Evolutionary conservation across 1,140 invertebrate species (phyloP).

Genomic region (Chymomyza costata): DNA sequence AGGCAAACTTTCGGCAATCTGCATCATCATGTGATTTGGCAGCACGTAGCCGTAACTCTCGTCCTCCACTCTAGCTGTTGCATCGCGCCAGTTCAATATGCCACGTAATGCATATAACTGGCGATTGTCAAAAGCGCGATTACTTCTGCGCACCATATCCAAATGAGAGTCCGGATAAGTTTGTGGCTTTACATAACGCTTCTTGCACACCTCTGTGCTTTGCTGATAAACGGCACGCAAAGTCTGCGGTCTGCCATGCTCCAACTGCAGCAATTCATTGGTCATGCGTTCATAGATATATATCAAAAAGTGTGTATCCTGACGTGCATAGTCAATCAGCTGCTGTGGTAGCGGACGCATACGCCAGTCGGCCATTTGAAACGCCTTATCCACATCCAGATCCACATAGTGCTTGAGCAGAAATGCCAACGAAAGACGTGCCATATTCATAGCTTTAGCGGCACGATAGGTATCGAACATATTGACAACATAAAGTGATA

Average conservation of each 20-base stretch:
- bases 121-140: conserved; percentile 88
- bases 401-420: conserved; percentile 88
- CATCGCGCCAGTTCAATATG: conserved; percentile 93
- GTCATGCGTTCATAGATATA: conserved; percentile 92
- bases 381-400: conserved; percentile 89
- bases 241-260: conserved; percentile 83
- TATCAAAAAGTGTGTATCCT: conserved; percentile 96
- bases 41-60: conserved; percentile 94
- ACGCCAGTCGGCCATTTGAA: conserved; percentile 97
- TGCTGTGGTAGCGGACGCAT: conserved; percentile 91
- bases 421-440: conserved; percentile 85
- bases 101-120: conserved; percentile 90
- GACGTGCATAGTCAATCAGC: conserved; percentile 91
- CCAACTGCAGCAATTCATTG: conserved; percentile 84
- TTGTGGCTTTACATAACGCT: conserved; percentile 87
- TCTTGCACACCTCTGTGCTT: conserved; percentile 84
- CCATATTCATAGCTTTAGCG: conserved; percentile 84
- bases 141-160: conserved; percentile 85
- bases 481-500: conserved; percentile 96
- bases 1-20: conserved; percentile 93
- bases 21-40: conserved; percentile 96
- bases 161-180: conserved; percentile 85
- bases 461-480: conserved; percentile 98
- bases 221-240: conserved; percentile 82
- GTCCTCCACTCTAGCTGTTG: conserved; percentile 89